These are phyloP conservation scores for Leptatherina wallacei DNA, from an alignment of 2,797 vertebrate species.

Conservation along the genomic window DNA sequence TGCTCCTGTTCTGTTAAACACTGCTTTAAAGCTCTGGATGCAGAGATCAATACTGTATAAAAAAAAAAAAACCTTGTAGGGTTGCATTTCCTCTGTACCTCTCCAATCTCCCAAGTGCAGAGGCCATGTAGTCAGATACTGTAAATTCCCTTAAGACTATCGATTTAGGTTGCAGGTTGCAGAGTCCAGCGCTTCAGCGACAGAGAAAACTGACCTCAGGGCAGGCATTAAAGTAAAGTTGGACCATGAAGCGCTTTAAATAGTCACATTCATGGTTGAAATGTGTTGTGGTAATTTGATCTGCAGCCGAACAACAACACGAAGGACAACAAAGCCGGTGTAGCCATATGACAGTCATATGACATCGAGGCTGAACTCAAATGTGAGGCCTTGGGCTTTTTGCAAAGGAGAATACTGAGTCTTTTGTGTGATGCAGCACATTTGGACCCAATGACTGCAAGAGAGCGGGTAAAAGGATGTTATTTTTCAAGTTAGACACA, in stretches of 20 bases:
- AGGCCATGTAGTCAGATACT: conserved; percentile 72
- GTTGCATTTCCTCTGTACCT: conserved; percentile 67
- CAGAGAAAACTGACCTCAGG: conserved; percentile 43
- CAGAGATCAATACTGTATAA: conserved; percentile 64
- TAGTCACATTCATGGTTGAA: conserved; percentile 37
- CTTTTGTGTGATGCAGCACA: conserved; percentile 44
- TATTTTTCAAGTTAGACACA: neutral
- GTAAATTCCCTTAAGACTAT: conserved; percentile 72
- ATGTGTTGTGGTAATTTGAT: conserved; percentile 54
- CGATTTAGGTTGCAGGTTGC: conserved; percentile 63
- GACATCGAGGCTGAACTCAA: conserved; percentile 35
- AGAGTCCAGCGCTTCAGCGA: conserved; percentile 40
- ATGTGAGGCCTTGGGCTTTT: conserved; percentile 21
- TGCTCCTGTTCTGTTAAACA: conserved; percentile 39
- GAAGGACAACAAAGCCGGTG: conserved; percentile 6
- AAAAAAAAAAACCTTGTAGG: conserved; percentile 59
- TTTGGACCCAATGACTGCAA: neutral
- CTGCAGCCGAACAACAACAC: conserved; percentile 48
- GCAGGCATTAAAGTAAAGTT: conserved; percentile 30
- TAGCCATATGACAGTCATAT: conserved; percentile 56
- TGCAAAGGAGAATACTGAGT: conserved; percentile 32
- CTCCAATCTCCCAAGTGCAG: conserved; percentile 72
- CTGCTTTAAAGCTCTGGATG: conserved; percentile 46
- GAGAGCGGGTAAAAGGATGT: neutral
- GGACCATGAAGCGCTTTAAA: conserved; percentile 43